Percentiles rank a stretch among this genome's conserved stretches.
Conservation (phyloP, 2,888 invertebrate genomes). For the Osmoderma eremita region DNA sequence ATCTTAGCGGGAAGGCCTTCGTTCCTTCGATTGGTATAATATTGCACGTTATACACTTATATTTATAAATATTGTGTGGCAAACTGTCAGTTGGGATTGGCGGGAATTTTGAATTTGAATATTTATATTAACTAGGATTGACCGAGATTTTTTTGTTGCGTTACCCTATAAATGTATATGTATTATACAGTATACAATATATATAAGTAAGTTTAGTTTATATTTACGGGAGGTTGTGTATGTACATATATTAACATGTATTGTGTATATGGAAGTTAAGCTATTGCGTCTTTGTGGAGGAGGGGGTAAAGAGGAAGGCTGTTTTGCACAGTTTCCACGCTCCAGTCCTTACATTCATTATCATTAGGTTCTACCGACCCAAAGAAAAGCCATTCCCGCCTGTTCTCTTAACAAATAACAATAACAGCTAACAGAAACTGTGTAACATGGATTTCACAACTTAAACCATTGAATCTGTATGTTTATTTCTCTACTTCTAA, state of each 20-base stretch:
- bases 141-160: conserved; percentile 41
- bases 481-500: conserved; percentile 65
- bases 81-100: conserved; percentile 36
- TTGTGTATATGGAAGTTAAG: conserved; percentile 41
- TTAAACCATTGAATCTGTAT: conserved; percentile 66
- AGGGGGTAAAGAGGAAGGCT: conserved; percentile 10
- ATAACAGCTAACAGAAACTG: conserved; percentile 64
- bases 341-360: conserved; percentile 41
- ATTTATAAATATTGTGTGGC: conserved; percentile 38
- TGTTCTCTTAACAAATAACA: conserved; percentile 61
- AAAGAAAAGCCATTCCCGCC: conserved; percentile 46
- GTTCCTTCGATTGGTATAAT: conserved; percentile 39
- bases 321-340: conserved; percentile 45
- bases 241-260: conserved; percentile 55
- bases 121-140: conserved; percentile 30
- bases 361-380: conserved; percentile 34
- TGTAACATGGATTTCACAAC: conserved; percentile 62
- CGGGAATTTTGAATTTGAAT: conserved; percentile 48
- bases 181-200: conserved; percentile 2
- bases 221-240: conserved; percentile 52
- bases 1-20: conserved; percentile 37
- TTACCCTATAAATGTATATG: conserved; percentile 39
- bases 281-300: conserved; percentile 41
- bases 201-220: conserved; percentile 28
- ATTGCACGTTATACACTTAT: conserved; percentile 44